phyloP scores from a whole-genome alignment of 1,140 invertebrate genomes.

The Camponotus floridanus region DNA sequence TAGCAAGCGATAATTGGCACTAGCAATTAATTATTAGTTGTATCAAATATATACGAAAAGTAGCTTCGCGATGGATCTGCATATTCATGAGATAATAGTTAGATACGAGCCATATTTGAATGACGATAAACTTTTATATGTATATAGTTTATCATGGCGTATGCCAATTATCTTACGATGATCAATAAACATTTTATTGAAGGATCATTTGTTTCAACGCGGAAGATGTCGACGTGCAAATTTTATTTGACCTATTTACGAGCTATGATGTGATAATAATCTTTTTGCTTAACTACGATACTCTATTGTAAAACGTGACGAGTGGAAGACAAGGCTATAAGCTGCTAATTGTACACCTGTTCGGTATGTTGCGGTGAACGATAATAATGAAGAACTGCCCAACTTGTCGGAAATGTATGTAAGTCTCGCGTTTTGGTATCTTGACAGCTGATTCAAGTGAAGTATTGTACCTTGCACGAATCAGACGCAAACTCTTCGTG shows the following conservation, averaged over 20 bases:
- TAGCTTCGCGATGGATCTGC: conserved; percentile 31
- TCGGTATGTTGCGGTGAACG: conserved; percentile 9
- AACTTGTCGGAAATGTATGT: conserved; percentile 50
- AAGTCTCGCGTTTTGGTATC: conserved; percentile 5
- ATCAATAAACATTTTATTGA: conserved; percentile 59
- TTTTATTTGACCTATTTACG: neutral
- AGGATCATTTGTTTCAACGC: conserved; percentile 47
- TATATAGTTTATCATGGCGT: conserved; percentile 17
- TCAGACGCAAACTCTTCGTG: neutral
- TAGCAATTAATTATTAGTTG: conserved; percentile 62
- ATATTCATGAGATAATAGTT: conserved; percentile 44
- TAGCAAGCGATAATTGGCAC: conserved; percentile 59
- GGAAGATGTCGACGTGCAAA: neutral
- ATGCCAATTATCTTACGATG: conserved; percentile 27
- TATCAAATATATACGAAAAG: conserved; percentile 41
- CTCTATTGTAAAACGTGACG: conserved; percentile 18
- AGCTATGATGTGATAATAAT: conserved; percentile 11
- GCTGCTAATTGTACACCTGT: conserved; percentile 37
- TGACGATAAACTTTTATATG: neutral
- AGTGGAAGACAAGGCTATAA: neutral
- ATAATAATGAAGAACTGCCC: conserved; percentile 37
- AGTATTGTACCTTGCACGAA: neutral
- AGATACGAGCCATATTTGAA: conserved; percentile 21
- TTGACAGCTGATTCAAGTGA: conserved; percentile 27
- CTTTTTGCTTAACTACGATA: conserved; percentile 3